These are phyloP conservation scores for Papilio elwesi DNA, from an alignment of 2,888 invertebrate genomes.

Conservation along the genomic window DNA sequence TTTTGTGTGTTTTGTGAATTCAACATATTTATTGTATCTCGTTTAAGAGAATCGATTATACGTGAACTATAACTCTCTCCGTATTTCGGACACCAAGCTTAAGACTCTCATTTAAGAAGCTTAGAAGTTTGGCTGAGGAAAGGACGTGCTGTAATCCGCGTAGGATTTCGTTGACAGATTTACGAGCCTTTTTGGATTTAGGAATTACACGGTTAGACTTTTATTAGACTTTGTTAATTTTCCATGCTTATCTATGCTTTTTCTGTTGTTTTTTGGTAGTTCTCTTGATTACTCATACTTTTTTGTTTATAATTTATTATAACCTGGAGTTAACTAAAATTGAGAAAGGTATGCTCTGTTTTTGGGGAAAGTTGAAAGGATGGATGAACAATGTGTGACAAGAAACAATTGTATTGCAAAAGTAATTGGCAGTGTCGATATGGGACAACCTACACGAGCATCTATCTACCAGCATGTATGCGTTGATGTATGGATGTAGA, in stretches of 20 bases:
- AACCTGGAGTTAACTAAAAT: not conserved
- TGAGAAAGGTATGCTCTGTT: no score
- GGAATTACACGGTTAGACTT: constrained; percentile 27
- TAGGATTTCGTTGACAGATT: constrained; percentile 39
- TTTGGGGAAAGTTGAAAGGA: no score
- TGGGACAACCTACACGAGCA: no score
- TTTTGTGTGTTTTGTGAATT: no score
- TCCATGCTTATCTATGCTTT: not conserved
- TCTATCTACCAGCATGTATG: no score
- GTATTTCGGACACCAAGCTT: constrained; percentile 10
- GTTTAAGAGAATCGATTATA: not conserved
- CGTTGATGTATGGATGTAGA: no score
- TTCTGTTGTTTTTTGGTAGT: not conserved
- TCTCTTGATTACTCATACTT: not conserved
- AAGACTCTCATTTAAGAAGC: constrained; percentile 31
- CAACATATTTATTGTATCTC: no score
- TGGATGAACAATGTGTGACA: no score
- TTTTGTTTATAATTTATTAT: not conserved
- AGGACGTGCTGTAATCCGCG: constrained; percentile 32
- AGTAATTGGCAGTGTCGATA: no score
- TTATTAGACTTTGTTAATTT: constrained; percentile 35
- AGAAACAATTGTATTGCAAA: no score
- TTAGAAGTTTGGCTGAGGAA: constrained; percentile 31
- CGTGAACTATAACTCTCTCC: not conserved
- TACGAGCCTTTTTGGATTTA: constrained; percentile 30